phyloP scores from a whole-genome alignment of 2,888 invertebrate species.

The Cataglyphis cursor region DNA sequence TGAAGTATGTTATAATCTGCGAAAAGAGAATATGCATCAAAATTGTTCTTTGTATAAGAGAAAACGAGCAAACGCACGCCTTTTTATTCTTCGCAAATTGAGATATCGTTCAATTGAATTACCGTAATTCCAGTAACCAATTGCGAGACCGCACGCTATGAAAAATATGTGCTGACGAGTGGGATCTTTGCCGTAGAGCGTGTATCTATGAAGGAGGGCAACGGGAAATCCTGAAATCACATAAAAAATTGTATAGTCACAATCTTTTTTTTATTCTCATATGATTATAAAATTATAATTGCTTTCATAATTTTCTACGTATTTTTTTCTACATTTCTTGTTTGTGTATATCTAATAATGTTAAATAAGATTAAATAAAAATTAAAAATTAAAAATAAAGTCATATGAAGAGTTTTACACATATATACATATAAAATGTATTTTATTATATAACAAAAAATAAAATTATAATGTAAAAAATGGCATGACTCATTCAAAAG shows the following conservation, averaged over 20 bases:
- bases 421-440: background rate
- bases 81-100: background rate
- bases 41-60: background rate
- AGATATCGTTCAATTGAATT: slow-evolving; percentile 73
- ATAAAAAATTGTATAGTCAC: slow-evolving; percentile 15
- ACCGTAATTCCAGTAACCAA: slow-evolving; percentile 96
- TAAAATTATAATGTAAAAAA: background rate
- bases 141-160: slow-evolving; percentile 90
- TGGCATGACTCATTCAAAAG: background rate
- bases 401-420: background rate
- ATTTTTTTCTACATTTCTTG: background rate
- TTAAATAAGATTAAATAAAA: background rate
- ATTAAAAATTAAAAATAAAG: background rate
- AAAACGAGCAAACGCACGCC: background rate
- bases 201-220: slow-evolving; percentile 89
- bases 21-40: slow-evolving; percentile 19
- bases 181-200: slow-evolving; percentile 88
- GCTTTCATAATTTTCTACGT: background rate
- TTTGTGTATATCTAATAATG: background rate
- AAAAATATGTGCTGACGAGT: slow-evolving; percentile 92
- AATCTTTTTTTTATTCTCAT: slow-evolving; percentile 2
- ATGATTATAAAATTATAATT: slow-evolving; percentile 23
- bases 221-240: slow-evolving; percentile 91
- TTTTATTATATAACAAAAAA: background rate
- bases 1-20: slow-evolving; percentile 91